Base-by-base conservation (phyloP, 2,797 vertebrate species). In the Sternarchorhynchus goeldii region DNA sequence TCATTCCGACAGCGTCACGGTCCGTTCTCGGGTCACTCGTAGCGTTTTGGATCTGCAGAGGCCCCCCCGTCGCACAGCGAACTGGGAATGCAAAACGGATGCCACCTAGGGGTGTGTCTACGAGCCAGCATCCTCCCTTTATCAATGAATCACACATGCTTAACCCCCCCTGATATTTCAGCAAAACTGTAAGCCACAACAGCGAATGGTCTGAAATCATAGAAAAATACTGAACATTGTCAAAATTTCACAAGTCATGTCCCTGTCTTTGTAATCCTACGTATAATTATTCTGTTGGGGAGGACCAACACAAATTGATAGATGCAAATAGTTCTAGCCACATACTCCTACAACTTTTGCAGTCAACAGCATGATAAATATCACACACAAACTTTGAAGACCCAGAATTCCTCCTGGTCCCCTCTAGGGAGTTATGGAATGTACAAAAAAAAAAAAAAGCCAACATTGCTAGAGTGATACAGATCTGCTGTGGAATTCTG, bases 361-460 rank as follows among this genome's bases (percentile, higher is more conserved):
- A 25, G 25, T 25, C 25, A 25, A 25, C 25, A 25, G 25, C 25
- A 25, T 25, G 25, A 25, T 25, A 25, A 25, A 25, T 25, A 25
- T 25, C 7, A 3, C 21, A 31, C 8, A 14, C 34, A 41, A 45
- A 64, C 69, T 70, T 64, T 25, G 68, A 0, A 53, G 36, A 17
- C 7, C 18, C 45, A 25, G 55, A 32, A 45, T 57, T 59, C 10
- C 65, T 21, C 36, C 34, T 21, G 32, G n/a, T 62, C 56, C n/a
- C 39, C 45, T 75, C 34, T 56, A 32, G 29, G 55, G 73, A 57
- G 7, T 29, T 77, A 17, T 53, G 56, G 80, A 82, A 84, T 79
- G 73, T 59, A 21, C 29, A 55, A 57, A 73, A 31, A 56, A 76
- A 58, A 32, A 5, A 20, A 56, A 76, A 65, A 32, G 5, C 14